phyloP scores from a whole-genome alignment of 2,113 vertebrate species.

The Hippopotamus amphibius region DNA sequence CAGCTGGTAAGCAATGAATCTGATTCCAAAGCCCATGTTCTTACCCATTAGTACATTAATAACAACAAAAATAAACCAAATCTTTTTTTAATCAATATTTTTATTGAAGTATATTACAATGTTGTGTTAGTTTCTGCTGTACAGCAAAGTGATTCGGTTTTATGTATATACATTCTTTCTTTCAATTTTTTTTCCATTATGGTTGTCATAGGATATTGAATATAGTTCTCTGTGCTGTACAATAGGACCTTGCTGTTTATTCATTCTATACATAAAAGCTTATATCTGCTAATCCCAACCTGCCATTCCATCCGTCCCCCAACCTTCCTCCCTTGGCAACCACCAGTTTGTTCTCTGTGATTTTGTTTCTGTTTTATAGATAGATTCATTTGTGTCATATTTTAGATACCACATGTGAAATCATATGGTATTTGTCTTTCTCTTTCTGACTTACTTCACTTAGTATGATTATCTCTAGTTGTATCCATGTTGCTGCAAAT shows the following conservation, averaged over 20 bases:
- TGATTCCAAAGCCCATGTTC: not conserved
- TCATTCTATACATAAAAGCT: not conserved
- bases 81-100: not conserved
- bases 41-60: not conserved
- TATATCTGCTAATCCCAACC: not conserved
- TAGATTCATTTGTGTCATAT: not conserved
- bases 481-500: not conserved
- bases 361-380: not conserved
- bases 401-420: not conserved
- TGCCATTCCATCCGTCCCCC: not conserved
- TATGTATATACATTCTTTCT: not conserved
- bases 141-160: not conserved
- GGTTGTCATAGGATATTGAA: not conserved
- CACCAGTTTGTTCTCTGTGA: not conserved
- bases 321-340: not conserved
- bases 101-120: not conserved
- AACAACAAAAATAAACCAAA: conserved; percentile 1
- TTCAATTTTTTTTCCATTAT: not conserved
- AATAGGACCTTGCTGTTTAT: not conserved
- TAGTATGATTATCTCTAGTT: not conserved
- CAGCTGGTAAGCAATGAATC: not conserved
- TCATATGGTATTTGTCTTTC: not conserved
- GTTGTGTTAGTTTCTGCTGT: not conserved
- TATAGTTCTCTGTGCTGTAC: not conserved
- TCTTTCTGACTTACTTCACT: not conserved